phyloP scores from a whole-genome alignment of 2,888 invertebrate genomes.

The Drosophila eohydei region DNA sequence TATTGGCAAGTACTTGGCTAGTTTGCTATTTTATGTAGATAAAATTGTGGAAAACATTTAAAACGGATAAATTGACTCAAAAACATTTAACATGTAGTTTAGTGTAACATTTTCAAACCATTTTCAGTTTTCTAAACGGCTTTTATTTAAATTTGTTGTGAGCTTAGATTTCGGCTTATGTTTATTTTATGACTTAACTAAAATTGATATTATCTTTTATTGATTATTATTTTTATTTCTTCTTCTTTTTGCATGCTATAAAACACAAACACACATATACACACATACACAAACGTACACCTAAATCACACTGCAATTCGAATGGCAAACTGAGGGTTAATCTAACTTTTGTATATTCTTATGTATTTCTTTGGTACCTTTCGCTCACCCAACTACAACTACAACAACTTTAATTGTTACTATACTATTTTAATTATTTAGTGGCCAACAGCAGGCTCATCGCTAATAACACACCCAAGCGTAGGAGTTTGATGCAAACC shows the following conservation, averaged over 20 bases:
- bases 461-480: constrained; percentile 83
- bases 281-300: constrained; percentile 10
- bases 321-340: constrained; percentile 56
- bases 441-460: constrained; percentile 81
- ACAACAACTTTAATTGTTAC: constrained; percentile 54
- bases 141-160: constrained; percentile 10
- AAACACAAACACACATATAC: constrained; percentile 34
- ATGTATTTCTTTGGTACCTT: constrained; percentile 61
- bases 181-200: constrained; percentile 28
- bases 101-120: constrained; percentile 30
- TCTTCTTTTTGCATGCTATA: constrained; percentile 74
- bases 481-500: constrained; percentile 82
- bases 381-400: constrained; percentile 50
- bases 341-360: constrained; percentile 70
- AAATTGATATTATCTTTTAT: constrained; percentile 42
- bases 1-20: constrained; percentile 77
- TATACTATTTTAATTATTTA: constrained; percentile 60
- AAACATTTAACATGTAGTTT: constrained; percentile 24
- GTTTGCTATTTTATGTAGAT: constrained; percentile 28
- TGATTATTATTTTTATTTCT: constrained; percentile 55
- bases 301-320: constrained; percentile 21
- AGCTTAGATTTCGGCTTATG: constrained; percentile 18
- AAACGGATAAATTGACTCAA: neutral
- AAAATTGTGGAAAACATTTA: constrained; percentile 29
- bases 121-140: constrained; percentile 44